Evolutionary conservation across 2,113 vertebrate genomes (phyloP), one percentile per base, ranked within the genome.

Genomic region (Mastomys coucha): DNA sequence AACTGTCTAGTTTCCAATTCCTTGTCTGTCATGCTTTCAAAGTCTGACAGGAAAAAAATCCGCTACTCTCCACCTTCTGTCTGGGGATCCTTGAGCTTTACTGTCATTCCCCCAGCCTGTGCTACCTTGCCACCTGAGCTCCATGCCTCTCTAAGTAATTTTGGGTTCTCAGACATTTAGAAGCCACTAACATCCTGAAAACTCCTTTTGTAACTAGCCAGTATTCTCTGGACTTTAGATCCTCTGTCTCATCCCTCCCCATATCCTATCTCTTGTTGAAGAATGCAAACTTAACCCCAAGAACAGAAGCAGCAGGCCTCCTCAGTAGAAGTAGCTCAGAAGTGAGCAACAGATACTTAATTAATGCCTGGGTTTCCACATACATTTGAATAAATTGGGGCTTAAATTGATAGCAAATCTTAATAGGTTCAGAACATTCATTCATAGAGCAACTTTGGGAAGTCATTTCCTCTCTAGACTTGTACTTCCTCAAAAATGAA

Each of bases 401-500:
- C 51, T 94, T 91, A 94, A 63, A 33, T 49, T 56, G 63, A 36
- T 20, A 67, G 49, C 7, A 95, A 45, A 69, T 33, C 80, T 80
- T 12, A 56, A 16, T 33, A 80, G 70, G 45, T 81, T 85, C 81
- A 81, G 53, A 86, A 81, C 69, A 80, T 76, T 17, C 69, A 56
- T 5, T 17, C 69, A 56, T 5, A 60, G 56, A 63, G 53, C 56
- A 31, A 60, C 81, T 91, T n/a, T 81, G 31, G 13, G 73, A 91
- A 95, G 82, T 72, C 78, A 91, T 65, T 91, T 96, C 81, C 81
- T 92, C 67, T 93, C 53, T 95, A 28, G 3, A 82, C 60, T 81
- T 95, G 51, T 75, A 60, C 91, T 96, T 69, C 77, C 67, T 94
- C 58, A 80, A 81, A 75, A 93, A 95, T 39, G 63, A 92, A 90